A percentile compares a stretch with the other conserved stretches of the same genome.
phyloP scores from a whole-genome alignment of 2,797 vertebrate species.

The Acanthurus lineatus region DNA sequence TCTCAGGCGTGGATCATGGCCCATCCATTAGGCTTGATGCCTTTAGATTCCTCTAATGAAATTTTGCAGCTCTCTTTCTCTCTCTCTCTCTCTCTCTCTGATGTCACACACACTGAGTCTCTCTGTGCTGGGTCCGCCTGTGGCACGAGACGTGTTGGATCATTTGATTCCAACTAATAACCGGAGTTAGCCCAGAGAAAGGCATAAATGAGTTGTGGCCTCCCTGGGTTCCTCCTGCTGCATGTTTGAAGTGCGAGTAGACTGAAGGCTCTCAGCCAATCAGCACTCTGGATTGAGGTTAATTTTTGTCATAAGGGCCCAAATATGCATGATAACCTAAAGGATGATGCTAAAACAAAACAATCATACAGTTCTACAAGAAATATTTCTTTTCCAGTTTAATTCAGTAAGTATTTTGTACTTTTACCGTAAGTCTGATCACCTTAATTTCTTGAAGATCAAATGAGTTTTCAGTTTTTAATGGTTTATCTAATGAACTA shows the following conservation, averaged over 20 bases:
- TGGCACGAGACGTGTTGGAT: conserved; percentile 78
- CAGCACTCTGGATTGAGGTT: conserved; percentile 43
- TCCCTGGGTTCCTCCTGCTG: conserved; percentile 70
- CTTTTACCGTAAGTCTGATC: background rate
- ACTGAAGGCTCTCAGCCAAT: conserved; percentile 49
- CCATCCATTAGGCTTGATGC: conserved; percentile 78
- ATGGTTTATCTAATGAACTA: background rate
- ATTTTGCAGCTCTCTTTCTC: conserved; percentile 49
- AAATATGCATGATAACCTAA: conserved; percentile 8
- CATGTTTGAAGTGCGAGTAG: conserved; percentile 59
- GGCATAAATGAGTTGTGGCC: conserved; percentile 78
- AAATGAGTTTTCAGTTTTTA: background rate
- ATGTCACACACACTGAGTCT: conserved; percentile 47
- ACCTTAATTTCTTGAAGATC: background rate
- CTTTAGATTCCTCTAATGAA: conserved; percentile 76
- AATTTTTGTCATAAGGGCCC: conserved; percentile 44
- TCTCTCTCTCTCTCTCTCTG: conserved; percentile 15
- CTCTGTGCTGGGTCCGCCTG: conserved; percentile 61
- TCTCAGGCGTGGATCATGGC: conserved; percentile 70
- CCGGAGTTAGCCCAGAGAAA: conserved; percentile 78
- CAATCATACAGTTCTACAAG: conserved; percentile 2
- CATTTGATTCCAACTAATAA: conserved; percentile 86
- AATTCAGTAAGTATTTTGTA: background rate
- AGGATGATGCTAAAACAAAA: conserved; percentile 16
- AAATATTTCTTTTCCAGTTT: background rate